Evolutionary conservation across 1,140 invertebrate species (phyloP), one percentile per base, ranked within the genome.

Genomic region (Chionoecetes opilio): DNA sequence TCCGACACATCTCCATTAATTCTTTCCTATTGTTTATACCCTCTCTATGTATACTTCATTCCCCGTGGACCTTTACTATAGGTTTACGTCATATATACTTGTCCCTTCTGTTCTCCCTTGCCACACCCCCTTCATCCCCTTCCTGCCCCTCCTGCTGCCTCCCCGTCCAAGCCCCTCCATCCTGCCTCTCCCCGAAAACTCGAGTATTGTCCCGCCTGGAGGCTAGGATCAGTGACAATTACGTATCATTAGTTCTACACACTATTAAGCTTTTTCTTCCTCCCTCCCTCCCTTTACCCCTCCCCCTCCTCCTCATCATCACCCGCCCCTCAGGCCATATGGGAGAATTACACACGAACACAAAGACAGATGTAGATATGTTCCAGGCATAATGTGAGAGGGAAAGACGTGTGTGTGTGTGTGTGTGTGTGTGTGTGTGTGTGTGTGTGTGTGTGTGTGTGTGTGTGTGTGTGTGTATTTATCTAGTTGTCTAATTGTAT

Each of bases 371-470:
- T 75, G 63, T 75, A 75, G 21, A 75, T 26, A 21, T n/a, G 21
- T 21, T 32, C 17, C 26, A 26, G 1, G 32, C 21, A 21, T 87
- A 41, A 37, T 21, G 32, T 46, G 32, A 53, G 21, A 53, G 21
- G 46, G 46, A 53, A 53, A 53, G 46, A 17, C n/a, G 41, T 35
- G 32, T 88, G 35, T 88, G 41, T 88, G 32, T 35, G 86, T 35
- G 34, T 88, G 63, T 75, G 63, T 75, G 63, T 75, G 63, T 75
- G 63, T 75, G 63, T 75, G 63, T 75, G 63, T 75, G 63, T 75
- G 63, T 75, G 63, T 75, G 63, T 75, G 63, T 75, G 63, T 75
- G 63, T 75, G 63, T 75, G 86, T 29, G 86, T 37, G 32, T 35
- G 86, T 2, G 32, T 38, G 86, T 38, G 86, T 38, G 86, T n/a